phyloP scores from a whole-genome alignment of 2,888 invertebrate genomes.

The Polydrusus tereticollis region DNA sequence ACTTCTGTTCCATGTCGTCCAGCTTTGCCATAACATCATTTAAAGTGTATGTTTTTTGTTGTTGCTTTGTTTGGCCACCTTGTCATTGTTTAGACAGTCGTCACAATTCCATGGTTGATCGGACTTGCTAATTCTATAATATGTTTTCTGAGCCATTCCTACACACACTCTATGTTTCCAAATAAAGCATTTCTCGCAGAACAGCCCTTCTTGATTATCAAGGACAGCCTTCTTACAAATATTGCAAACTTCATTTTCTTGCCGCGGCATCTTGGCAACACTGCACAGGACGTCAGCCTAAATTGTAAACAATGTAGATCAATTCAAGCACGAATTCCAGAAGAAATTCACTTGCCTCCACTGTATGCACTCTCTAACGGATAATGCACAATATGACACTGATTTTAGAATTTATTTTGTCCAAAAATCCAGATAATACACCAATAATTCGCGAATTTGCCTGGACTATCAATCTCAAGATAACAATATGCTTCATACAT shows the following conservation, averaged over 20 bases:
- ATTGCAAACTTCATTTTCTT: neutral
- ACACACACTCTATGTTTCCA: conserved; percentile 9
- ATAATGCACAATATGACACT: too few species aligned
- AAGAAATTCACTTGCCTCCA: too few species aligned
- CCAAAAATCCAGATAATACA: too few species aligned
- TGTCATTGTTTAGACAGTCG: neutral
- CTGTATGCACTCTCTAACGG: too few species aligned
- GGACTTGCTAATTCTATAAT: neutral
- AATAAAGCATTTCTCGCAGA: neutral
- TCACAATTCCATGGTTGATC: neutral
- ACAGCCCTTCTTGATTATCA: neutral
- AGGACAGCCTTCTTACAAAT: neutral
- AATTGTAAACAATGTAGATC: too few species aligned
- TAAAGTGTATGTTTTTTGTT: neutral
- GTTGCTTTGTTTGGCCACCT: too few species aligned
- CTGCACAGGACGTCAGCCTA: too few species aligned
- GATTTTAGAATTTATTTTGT: too few species aligned
- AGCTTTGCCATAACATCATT: conserved; percentile 19
- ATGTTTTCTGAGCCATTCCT: neutral
- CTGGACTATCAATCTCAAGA: too few species aligned
- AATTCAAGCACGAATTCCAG: too few species aligned
- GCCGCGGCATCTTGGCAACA: conserved; percentile 17
- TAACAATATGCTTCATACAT: too few species aligned
- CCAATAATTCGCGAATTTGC: too few species aligned
- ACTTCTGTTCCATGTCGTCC: conserved; percentile 8